Percentiles rank a stretch among this genome's conserved stretches.
Conservation (phyloP, 2,888 invertebrate species). For the Athripsodes cinereus region DNA sequence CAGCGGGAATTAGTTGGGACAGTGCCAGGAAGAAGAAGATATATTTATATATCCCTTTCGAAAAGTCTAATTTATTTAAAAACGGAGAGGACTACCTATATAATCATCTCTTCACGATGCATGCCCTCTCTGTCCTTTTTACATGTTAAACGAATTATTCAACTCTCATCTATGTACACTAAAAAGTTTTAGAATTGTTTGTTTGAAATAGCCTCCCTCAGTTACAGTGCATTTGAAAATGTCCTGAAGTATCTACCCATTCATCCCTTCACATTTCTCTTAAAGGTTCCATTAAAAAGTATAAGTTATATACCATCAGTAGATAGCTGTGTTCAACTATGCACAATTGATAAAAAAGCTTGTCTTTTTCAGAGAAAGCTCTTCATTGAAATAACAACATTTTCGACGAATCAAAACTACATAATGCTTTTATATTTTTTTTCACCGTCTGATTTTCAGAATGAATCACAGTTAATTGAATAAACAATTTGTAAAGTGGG, state of each 20-base stretch:
- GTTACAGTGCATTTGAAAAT: conserved; percentile 24
- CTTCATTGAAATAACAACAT: conserved; percentile 23
- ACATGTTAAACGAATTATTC: too few species aligned
- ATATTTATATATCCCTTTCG: too few species aligned
- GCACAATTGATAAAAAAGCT: neutral
- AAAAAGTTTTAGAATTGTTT: neutral
- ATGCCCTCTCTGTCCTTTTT: too few species aligned
- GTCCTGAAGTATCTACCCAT: conserved; percentile 22
- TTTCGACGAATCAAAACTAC: conserved; percentile 11
- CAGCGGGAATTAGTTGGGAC: too few species aligned
- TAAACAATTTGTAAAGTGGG: too few species aligned
- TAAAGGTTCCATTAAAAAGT: conserved; percentile 26
- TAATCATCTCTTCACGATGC: too few species aligned
- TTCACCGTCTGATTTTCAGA: too few species aligned
- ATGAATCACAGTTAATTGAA: too few species aligned
- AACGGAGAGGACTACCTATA: too few species aligned
- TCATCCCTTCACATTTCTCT: neutral
- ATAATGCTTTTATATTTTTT: neutral
- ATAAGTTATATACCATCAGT: conserved; percentile 6
- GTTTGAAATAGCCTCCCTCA: conserved; percentile 5
- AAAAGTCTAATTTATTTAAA: too few species aligned
- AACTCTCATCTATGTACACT: neutral
- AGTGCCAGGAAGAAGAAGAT: too few species aligned
- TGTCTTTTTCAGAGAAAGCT: conserved; percentile 19
- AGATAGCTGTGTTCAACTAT: too few species aligned